Evolutionary conservation across 1,140 invertebrate species (phyloP).

Genomic region (Tigriopus japonicus): DNA sequence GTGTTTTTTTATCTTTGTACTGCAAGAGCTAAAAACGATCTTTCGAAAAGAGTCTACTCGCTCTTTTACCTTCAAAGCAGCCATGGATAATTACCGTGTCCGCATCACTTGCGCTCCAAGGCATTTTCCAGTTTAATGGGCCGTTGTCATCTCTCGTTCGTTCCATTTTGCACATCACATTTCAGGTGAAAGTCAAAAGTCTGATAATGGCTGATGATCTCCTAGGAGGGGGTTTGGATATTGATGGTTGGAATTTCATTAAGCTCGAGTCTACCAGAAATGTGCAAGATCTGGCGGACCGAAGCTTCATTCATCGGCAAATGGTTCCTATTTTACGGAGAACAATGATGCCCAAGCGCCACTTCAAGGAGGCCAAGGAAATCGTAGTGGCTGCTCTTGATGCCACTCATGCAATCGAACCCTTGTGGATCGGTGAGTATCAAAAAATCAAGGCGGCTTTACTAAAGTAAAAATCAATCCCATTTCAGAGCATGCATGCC

Average conservation of each 20-base stretch:
- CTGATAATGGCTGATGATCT: conserved; percentile 42
- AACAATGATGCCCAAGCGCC: neutral
- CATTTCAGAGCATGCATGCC: too few species aligned
- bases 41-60: too few species aligned
- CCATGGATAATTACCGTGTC: too few species aligned
- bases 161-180: conserved; percentile 27
- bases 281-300: neutral
- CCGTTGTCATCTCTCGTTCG: too few species aligned
- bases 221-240: conserved; percentile 45
- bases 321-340: neutral
- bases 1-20: too few species aligned
- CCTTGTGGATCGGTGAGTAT: neutral
- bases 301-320: neutral
- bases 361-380: neutral
- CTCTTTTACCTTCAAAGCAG: too few species aligned
- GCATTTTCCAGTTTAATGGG: too few species aligned
- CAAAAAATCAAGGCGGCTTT: too few species aligned
- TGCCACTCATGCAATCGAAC: neutral
- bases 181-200: conserved; percentile 64
- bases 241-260: conserved; percentile 23
- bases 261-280: neutral
- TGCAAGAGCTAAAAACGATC: too few species aligned
- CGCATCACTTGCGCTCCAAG: too few species aligned
- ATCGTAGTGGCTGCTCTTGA: neutral
- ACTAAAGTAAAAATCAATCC: too few species aligned